Evolutionary conservation across 1,140 invertebrate species (phyloP), one percentile per base, ranked within the genome.

Genomic region (Apis florea): DNA sequence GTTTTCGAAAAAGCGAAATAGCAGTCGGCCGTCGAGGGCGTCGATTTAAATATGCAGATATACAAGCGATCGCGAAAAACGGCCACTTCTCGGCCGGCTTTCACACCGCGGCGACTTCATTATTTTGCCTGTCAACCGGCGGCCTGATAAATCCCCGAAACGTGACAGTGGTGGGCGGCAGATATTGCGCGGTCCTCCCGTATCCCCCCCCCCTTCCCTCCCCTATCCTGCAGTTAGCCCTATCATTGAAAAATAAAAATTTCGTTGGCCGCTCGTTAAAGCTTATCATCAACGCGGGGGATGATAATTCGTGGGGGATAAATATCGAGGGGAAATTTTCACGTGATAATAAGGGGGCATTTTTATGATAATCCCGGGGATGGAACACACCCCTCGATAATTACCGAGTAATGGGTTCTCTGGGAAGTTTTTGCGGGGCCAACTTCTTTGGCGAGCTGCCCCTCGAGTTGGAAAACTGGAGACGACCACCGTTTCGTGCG

Each of bases 41-140:
- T 12, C n/a, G 24, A 63, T 79, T 79, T 72, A 72, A 72, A 63
- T 73, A 73, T 63, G 68, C 56, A 53, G 19, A 67, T 58, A 6
- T 17, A 49, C 56, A 17, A 17, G 12, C 21, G 56, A 49, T 24
- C 61, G 17, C 10, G 77, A 31, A 72, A 73, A 72, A 64, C 49
- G 26, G 49, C 11, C 58, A 47, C 17, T 79, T 64, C 70, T 64
- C 56, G 51, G 69, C 5, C 71, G 19, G 61, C 9, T 51, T 51
- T 67, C 71, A 10, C n/a, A 2, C 12, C 51, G 19, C 61, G 12
- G 49, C 64, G 64, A 76, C 72, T 81, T 81, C 79, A 76, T 81
- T 81, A 81, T 76, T 81, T 76, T 61, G 56, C 71, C 72, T 76
- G 79, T 81, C 79, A 73, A 68, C 63, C 24, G 63, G 10, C 11